Evolutionary conservation across 2,888 invertebrate species (phyloP).

Genomic region (Pyrochroa serraticornis): DNA sequence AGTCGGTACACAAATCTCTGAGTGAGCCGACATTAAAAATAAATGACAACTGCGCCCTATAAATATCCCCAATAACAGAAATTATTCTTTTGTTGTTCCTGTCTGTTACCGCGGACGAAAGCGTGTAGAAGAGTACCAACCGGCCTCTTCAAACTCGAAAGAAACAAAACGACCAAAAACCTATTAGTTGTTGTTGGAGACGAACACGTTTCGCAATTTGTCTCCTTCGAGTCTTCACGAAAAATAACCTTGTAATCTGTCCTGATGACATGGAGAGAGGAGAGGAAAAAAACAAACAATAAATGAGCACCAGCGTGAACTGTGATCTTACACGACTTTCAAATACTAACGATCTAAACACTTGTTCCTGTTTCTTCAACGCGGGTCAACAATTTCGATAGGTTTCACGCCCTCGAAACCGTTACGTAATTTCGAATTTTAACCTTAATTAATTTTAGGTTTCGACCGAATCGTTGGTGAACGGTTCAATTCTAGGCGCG

Average conservation of each 20-base stretch:
- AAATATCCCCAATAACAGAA: not conserved
- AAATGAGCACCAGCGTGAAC: slow-evolving; percentile 43
- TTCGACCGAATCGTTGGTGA: slow-evolving; percentile 3
- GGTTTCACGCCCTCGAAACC: slow-evolving; percentile 6
- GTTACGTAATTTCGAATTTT: not conserved
- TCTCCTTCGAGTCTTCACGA: slow-evolving; percentile 46
- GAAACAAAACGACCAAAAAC: slow-evolving; percentile 16
- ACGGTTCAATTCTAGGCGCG: slow-evolving; percentile 13
- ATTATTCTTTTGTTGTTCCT: slow-evolving; percentile 6
- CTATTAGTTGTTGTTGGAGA: slow-evolving; percentile 28
- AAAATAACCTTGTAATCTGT: slow-evolving; percentile 52
- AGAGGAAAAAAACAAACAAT: slow-evolving; percentile 40
- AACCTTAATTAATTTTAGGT: slow-evolving; percentile 14
- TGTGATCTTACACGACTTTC: slow-evolving; percentile 40
- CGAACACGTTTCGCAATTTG: slow-evolving; percentile 47
- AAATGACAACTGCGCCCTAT: too few species aligned
- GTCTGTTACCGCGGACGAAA: not conserved
- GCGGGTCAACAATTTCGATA: slow-evolving; percentile 14
- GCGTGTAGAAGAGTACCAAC: slow-evolving; percentile 5
- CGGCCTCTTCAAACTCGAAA: slow-evolving; percentile 7
- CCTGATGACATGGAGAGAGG: slow-evolving; percentile 39
- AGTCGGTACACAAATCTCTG: too few species aligned
- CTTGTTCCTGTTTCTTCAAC: slow-evolving; percentile 16
- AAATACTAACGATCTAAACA: slow-evolving; percentile 35
- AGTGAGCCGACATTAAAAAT: too few species aligned